Evolutionary conservation across 2,888 invertebrate species (phyloP).

Genomic region (Scaptodrosophila latifasciaeformis): DNA sequence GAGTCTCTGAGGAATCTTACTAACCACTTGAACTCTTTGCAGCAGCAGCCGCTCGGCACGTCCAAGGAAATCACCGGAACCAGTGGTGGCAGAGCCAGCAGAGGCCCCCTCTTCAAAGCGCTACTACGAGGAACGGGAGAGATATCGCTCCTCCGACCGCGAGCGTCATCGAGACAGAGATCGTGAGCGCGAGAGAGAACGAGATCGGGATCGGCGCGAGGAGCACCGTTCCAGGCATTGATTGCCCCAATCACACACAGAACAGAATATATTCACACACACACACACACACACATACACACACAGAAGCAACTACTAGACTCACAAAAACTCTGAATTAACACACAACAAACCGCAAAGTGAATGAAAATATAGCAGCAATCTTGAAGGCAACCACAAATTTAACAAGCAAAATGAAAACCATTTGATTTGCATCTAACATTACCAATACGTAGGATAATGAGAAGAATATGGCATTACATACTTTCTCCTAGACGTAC

Average conservation of each 20-base stretch:
- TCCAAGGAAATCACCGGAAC: constrained; percentile 77
- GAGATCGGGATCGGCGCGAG: constrained; percentile 81
- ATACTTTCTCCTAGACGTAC: constrained; percentile 67
- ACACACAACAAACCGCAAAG: constrained; percentile 20
- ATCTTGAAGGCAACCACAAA: constrained; percentile 40
- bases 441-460: constrained; percentile 68
- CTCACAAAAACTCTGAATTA: constrained; percentile 43
- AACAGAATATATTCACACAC: constrained; percentile 15
- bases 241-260: constrained; percentile 33
- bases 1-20: not conserved
- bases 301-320: constrained; percentile 39
- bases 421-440: constrained; percentile 61
- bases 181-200: constrained; percentile 80
- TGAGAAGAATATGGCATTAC: constrained; percentile 55
- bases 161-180: constrained; percentile 81
- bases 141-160: constrained; percentile 83
- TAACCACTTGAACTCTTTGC: not conserved
- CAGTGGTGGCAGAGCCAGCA: constrained; percentile 74
- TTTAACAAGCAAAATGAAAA: too few relatives aligned
- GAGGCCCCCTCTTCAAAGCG: constrained; percentile 75
- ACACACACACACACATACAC: constrained; percentile 30
- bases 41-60: constrained; percentile 75
- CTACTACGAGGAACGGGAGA: constrained; percentile 92
- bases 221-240: constrained; percentile 84
- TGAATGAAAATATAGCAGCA: constrained; percentile 12